Base-by-base conservation (phyloP, 2,797 vertebrate genomes). In the Austrolebias charrua region DNA sequence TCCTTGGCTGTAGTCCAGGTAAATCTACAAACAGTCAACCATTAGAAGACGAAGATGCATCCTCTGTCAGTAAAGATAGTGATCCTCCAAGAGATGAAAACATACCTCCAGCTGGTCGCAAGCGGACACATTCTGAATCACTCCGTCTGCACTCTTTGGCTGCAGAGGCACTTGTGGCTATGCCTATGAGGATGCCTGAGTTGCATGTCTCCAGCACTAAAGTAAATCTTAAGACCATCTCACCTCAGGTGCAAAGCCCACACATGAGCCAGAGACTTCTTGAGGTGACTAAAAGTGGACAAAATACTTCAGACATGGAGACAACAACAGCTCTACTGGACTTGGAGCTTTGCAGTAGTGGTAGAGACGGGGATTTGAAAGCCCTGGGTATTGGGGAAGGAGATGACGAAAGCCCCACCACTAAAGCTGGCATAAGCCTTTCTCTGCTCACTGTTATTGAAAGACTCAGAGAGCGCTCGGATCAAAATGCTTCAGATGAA, bases 401-500 rank as follows among this genome's bases (percentile, higher is more conserved):
- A 2, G 87, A 88, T 0, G 89, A 88, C 40, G 88, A 88, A 24
- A 69, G 80, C 3, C 94, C 96, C 0, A 89, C 86, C 2, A 92
- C 87, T 1, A 98, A 96, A 91, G 95, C 93, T 3, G 98, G 97
- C 71, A 99, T 99, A 86, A 99, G 98, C 73, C 92, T 95, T 88
- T 98, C 97, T 0, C 86, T 99, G 13, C 94, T 99, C 49, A 98
- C 97, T 0, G 98, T 99, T 56, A 99, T 99, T 4, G 98, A 99
- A 50, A 94, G 96, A 14, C 86, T 99, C 38, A 77, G 95, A 59
- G 98, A 99, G 78, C 93, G 98, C 76, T 96, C 98, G 0, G 98
- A 99, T 85, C 96, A 99, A 85, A 97, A 98, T 0, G 89, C 96
- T 11, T 94, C 97, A 0, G 98, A 99, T 0, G 98, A 99, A 12